Base-by-base conservation (phyloP, 2,797 vertebrate genomes). In the Pangasius djambal region DNA sequence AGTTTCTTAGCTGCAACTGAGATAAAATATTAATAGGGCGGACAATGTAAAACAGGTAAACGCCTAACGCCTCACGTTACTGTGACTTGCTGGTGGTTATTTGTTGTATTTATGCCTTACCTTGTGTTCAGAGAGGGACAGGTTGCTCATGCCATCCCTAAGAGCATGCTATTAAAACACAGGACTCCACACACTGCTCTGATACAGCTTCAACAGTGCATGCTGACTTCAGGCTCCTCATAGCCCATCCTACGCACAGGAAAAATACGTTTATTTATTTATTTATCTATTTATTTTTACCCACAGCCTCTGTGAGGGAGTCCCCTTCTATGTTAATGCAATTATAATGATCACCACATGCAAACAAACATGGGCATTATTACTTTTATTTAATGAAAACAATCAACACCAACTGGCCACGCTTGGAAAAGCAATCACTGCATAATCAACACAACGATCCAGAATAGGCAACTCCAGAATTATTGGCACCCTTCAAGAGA, bases 61-160 rank as follows among this genome's bases (percentile, higher is more conserved):
- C 1, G 16, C 13, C 5, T 12, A 12, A 25, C 22, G 15, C 50
- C 18, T 15, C 1, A 37, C 16, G 65, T 72, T 57, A 84, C 13
- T 40, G 13, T 20, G 44, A 40, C n/a, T 12, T 20, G 31, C 48
- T 85, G 22, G 34, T 55, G 13, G 12, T 52, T 55, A 34, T 4
- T 88, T 25, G 48, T 3, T 37, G 52, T 81, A 25, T 44, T 83
- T 59, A 3, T 70, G 12, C 20, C 85, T 88, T 89, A 92, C 92
- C 91, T 92, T 84, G 82, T 86, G 74, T 88, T 91, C 86, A 86
- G 85, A 89, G 83, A 87, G 88, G 55, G 77, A 89, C 89, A 67
- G 87, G 86, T 79, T 79, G 63, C 88, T 90, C 92, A 92, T 92
- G 89, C 89, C 91, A 92, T 90, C 85, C 88, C 77, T 86, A 75